These are phyloP conservation scores for Sesia bembeciformis DNA, from an alignment of 2,888 invertebrate species.

Conservation along the genomic window DNA sequence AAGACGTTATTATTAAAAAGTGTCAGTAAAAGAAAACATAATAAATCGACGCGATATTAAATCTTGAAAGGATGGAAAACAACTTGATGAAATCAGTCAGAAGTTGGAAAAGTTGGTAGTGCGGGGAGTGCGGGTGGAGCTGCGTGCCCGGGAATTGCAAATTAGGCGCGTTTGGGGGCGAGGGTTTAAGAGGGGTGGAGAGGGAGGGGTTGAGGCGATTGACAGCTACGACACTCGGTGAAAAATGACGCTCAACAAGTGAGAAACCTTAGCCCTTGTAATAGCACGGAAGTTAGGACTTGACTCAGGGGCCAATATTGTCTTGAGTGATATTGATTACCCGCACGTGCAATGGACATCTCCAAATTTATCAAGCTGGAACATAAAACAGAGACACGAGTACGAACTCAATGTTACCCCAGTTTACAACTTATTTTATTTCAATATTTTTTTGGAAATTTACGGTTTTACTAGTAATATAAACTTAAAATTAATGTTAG, in stretches of 20 bases:
- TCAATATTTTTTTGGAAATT: too few species aligned
- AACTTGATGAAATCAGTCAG: slow-evolving; percentile 17
- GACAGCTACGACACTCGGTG: neutral
- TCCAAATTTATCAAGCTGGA: neutral
- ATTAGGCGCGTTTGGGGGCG: slow-evolving; percentile 24
- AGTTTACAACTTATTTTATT: too few species aligned
- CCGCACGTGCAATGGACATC: neutral
- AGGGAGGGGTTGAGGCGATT: neutral
- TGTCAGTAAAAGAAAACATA: too few species aligned
- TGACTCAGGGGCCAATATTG: neutral
- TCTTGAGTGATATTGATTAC: neutral
- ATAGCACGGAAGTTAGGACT: neutral
- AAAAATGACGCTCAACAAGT: slow-evolving; percentile 37
- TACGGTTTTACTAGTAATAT: too few species aligned
- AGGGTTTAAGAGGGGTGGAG: slow-evolving; percentile 16
- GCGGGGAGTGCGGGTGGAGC: slow-evolving; percentile 28
- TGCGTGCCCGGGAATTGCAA: slow-evolving; percentile 34
- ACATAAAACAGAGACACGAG: too few species aligned
- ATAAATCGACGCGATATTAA: neutral
- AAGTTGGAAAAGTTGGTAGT: slow-evolving; percentile 23
- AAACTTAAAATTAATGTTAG: too few species aligned
- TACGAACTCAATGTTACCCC: too few species aligned
- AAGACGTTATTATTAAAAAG: neutral
- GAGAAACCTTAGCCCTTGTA: slow-evolving; percentile 6
- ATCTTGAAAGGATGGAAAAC: slow-evolving; percentile 6